These are phyloP conservation scores for Empis stercorea DNA, from an alignment of 2,888 invertebrate species.

Conservation along the genomic window DNA sequence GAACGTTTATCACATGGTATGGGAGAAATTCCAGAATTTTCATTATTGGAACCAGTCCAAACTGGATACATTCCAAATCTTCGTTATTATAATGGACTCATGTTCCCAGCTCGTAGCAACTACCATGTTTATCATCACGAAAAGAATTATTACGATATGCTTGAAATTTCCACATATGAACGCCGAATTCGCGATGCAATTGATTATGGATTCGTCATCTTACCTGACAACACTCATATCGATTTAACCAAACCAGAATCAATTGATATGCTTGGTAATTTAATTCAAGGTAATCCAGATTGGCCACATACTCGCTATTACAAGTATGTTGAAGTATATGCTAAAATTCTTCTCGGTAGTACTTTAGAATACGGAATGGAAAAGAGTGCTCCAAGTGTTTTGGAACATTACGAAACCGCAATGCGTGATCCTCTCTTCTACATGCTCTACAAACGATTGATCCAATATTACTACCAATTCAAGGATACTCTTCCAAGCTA, in stretches of 20 bases:
- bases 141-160: slow-evolving; percentile 22
- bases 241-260: slow-evolving; percentile 47
- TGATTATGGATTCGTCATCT: slow-evolving; percentile 37
- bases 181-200: slow-evolving; percentile 39
- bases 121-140: slow-evolving; percentile 24
- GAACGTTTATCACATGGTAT: slow-evolving; percentile 53
- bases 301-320: slow-evolving; percentile 48
- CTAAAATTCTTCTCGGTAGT: slow-evolving; percentile 45
- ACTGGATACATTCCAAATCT: slow-evolving; percentile 47
- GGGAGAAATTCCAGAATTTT: slow-evolving; percentile 46
- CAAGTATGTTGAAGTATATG: slow-evolving; percentile 42
- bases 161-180: slow-evolving; percentile 28
- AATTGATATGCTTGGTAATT: slow-evolving; percentile 48
- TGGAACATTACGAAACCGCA: slow-evolving; percentile 50
- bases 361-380: slow-evolving; percentile 18
- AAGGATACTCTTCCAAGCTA: slow-evolving; percentile 48
- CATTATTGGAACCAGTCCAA: slow-evolving; percentile 39
- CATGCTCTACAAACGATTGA: slow-evolving; percentile 49
- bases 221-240: slow-evolving; percentile 40
- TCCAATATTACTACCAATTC: slow-evolving; percentile 44
- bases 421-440: slow-evolving; percentile 64
- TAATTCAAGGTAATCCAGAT: slow-evolving; percentile 51
- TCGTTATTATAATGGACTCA: slow-evolving; percentile 46
- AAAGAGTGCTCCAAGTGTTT: slow-evolving; percentile 39
- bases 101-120: slow-evolving; percentile 45